Evolutionary conservation across 53 echinoderm and acorn worm species (phyloP).

Genomic region (Stichopus horrens): DNA sequence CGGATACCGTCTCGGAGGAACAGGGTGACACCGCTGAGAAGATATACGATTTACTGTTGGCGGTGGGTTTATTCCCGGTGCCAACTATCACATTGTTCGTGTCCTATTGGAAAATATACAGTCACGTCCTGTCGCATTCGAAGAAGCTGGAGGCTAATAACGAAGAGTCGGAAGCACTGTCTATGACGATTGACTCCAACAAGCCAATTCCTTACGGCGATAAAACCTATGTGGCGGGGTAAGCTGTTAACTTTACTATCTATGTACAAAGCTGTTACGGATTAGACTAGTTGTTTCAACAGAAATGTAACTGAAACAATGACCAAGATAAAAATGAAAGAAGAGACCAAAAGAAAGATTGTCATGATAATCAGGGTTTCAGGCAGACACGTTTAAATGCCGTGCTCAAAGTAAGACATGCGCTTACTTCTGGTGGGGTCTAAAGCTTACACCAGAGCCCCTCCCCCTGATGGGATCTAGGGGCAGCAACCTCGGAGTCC

Average conservation of each 20-base stretch:
- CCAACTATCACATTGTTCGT: slow-evolving; percentile 23
- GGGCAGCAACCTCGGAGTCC: no score
- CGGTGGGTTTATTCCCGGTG: slow-evolving; percentile 32
- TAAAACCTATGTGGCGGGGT: neutral
- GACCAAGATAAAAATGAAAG: no score
- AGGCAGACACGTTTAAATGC: no score
- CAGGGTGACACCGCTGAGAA: slow-evolving; percentile 20
- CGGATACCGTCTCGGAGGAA: slow-evolving; percentile 17
- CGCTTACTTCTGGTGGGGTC: no score
- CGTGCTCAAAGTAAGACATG: no score
- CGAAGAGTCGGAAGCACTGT: slow-evolving; percentile 25
- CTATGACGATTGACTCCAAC: slow-evolving; percentile 12
- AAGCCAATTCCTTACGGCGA: slow-evolving; percentile 9
- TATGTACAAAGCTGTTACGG: no score
- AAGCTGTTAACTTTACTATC: neutral
- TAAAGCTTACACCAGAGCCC: no score
- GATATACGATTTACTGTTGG: slow-evolving; percentile 19
- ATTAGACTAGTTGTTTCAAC: no score
- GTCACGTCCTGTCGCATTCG: slow-evolving; percentile 22
- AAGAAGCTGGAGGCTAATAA: slow-evolving; percentile 21
- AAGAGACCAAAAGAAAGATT: no score
- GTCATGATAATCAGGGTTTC: no score
- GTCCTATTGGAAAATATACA: slow-evolving; percentile 49
- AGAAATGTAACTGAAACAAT: no score
- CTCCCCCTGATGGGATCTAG: no score